A percentile compares a stretch with the other conserved stretches of the same genome.
phyloP scores from a whole-genome alignment of 2,797 vertebrate genomes.

The Argentina silus region DNA sequence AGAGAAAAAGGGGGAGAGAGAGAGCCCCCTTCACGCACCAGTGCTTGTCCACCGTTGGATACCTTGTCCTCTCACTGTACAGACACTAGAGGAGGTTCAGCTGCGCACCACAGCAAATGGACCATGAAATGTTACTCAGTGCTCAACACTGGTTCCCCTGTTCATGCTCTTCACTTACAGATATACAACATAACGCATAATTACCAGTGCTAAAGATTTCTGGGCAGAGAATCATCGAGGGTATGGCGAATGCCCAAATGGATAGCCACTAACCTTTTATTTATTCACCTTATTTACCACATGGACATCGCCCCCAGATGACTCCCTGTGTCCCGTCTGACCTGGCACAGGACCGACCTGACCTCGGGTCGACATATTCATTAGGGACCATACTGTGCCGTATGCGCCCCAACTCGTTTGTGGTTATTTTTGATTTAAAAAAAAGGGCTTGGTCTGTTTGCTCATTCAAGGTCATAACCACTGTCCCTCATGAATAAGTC shows the following conservation, averaged over 20 bases:
- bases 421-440: background rate
- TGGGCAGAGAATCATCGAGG: constrained; percentile 12
- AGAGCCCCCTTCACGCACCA: constrained; percentile 58
- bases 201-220: constrained; percentile 48
- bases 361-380: background rate
- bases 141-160: constrained; percentile 58
- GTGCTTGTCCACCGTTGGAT: constrained; percentile 48
- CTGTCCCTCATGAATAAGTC: background rate
- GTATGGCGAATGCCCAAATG: background rate
- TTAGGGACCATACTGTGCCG: background rate
- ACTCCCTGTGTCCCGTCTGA: background rate
- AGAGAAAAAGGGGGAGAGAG: background rate
- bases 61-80: constrained; percentile 42
- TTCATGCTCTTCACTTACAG: constrained; percentile 34
- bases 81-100: constrained; percentile 64
- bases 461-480: constrained; percentile 1
- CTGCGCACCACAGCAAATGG: constrained; percentile 64
- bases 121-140: constrained; percentile 72
- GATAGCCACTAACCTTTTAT: too few species aligned
- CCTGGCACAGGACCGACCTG: background rate
- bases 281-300: too few species aligned
- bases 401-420: background rate
- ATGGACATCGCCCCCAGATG: background rate
- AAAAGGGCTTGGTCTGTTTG: background rate
- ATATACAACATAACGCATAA: constrained; percentile 38